A percentile compares a stretch with the other conserved stretches of the same genome.
These are phyloP conservation scores for Cheilosia vulpina DNA, from an alignment of 2,888 invertebrate species.

Conservation along the genomic window DNA sequence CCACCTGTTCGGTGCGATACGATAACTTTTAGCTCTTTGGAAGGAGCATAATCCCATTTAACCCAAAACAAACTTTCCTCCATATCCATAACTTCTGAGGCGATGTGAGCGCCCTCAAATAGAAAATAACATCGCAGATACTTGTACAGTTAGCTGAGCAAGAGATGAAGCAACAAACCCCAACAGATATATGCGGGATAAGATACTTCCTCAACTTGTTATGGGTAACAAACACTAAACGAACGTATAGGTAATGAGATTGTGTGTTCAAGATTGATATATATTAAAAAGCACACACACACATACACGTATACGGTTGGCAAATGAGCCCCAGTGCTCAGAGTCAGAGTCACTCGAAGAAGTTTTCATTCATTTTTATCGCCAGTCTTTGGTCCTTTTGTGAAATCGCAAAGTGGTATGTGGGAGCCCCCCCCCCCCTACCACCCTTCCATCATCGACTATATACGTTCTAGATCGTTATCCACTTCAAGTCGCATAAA, in stretches of 20 bases:
- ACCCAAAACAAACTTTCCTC: conserved; percentile 36
- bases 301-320: background rate
- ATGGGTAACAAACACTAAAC: conserved; percentile 30
- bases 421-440: background rate
- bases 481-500: conserved; percentile 10
- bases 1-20: conserved; percentile 26
- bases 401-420: background rate
- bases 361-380: conserved; percentile 29
- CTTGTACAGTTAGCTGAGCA: background rate
- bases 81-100: conserved; percentile 4
- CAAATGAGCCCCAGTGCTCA: conserved; percentile 5
- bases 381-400: conserved; percentile 4
- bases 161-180: conserved; percentile 8
- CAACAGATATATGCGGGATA: background rate
- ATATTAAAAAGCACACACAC: conserved; percentile 20
- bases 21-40: background rate
- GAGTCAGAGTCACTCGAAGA: conserved; percentile 7
- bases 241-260: conserved; percentile 33
- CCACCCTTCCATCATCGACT: background rate
- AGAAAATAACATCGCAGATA: conserved; percentile 13
- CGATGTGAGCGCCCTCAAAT: background rate
- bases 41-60: conserved; percentile 29
- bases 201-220: conserved; percentile 30
- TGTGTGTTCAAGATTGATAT: conserved; percentile 31
- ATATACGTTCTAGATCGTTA: conserved; percentile 21